Evolutionary conservation across 2,888 invertebrate genomes (phyloP), one percentile per base, ranked within the genome.

Genomic region (Noctua janthina): DNA sequence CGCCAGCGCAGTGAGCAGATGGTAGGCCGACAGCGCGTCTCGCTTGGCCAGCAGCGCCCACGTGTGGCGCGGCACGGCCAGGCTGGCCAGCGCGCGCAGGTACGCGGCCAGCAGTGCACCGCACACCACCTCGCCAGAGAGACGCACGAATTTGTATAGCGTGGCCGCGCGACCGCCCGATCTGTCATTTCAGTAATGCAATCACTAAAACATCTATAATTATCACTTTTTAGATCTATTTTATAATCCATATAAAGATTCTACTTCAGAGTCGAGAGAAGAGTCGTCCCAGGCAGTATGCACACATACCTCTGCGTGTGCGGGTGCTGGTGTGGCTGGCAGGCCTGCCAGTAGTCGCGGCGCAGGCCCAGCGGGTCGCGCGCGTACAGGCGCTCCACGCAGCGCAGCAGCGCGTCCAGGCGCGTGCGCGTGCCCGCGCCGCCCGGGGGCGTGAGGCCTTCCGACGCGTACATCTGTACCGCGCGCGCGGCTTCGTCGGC

Each of bases 401-500:
- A 98, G 71, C 98, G 96, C 94, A 99, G 97, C 73, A 99, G 96
- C 89, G 98, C 98, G 95, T 99, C 99, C 91, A 99, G 99, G 89
- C 99, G 98, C 82, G 98, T 97, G 93, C 98, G 98, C 1, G 95
- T 87, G 17, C 87, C 92, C 59, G 91, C 90, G 51, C 91, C 93
- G 15, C 98, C 97, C 5, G 99, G 98, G 15, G 98, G 98, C 78
- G 98, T 97, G 29, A 99, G 95, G 0, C 99, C 99, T 92, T 99
- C 98, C 83, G 98, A 97, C 15, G 97, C 97, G 95, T 98, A 98
- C 90, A 98, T 98, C 86, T 98, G 97, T 67, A 98, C 98, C 1
- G 98, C 98, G 81, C 98, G 97, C 23, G 99, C 98, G 3, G 98
- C 98, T 94, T 99, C 99, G 94, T 99, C 99, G 0, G 99, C 99